These are phyloP conservation scores for Campaea margaritaria DNA, from an alignment of 2,888 invertebrate species.

Conservation along the genomic window DNA sequence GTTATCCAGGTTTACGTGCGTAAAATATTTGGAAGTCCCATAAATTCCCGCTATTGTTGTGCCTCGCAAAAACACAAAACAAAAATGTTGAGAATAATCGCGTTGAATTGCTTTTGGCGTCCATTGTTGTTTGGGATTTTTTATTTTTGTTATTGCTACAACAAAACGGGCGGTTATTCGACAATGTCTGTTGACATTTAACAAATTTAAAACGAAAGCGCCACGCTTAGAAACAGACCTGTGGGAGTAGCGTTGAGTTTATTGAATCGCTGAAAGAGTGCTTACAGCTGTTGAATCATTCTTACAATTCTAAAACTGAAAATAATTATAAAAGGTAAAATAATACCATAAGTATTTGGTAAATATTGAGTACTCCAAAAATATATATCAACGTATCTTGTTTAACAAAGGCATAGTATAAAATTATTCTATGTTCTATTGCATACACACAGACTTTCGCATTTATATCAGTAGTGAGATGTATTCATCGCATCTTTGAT, in stretches of 20 bases:
- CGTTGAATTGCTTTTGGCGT: constrained; percentile 29
- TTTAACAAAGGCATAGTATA: neutral
- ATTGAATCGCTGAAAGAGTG: neutral
- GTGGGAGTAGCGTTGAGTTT: neutral
- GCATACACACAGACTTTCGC: too few species aligned
- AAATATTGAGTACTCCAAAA: too few species aligned
- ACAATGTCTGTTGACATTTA: constrained; percentile 5
- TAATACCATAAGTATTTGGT: neutral
- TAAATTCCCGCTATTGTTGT: constrained; percentile 24
- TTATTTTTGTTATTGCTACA: constrained; percentile 15
- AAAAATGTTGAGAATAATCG: constrained; percentile 34
- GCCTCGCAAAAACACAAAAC: constrained; percentile 23
- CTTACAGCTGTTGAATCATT: neutral
- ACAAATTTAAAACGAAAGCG: constrained; percentile 1
- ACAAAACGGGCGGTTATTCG: constrained; percentile 15
- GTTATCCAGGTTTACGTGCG: constrained; percentile 1
- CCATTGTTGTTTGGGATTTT: constrained; percentile 32
- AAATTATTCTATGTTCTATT: too few species aligned
- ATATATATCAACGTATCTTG: neutral
- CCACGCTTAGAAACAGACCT: neutral
- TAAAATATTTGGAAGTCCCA: constrained; percentile 19
- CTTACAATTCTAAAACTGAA: too few species aligned
- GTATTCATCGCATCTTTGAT: neutral
- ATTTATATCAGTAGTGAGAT: too few species aligned
- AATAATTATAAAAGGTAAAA: neutral